A percentile compares a stretch with the other conserved stretches of the same genome.
Evolutionary conservation across 35 echinoderm and acorn worm genomes (phyloP).

Genomic region (Stichopus chloronotus): DNA sequence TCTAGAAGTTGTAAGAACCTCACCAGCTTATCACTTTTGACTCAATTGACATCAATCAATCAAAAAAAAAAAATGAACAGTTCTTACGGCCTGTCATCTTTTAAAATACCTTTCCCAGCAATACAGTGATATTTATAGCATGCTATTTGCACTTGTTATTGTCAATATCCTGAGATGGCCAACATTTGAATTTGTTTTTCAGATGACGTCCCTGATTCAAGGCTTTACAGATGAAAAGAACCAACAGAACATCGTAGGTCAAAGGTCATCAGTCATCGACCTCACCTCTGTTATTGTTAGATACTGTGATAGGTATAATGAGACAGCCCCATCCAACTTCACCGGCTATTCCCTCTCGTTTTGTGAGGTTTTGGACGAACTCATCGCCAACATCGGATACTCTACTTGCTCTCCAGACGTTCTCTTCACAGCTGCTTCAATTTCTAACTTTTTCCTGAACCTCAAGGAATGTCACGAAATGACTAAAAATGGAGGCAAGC

Average conservation of each 20-base stretch:
- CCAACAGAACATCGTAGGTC: not conserved
- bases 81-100: too few species aligned
- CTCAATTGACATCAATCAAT: too few species aligned
- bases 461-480: not conserved
- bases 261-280: not conserved
- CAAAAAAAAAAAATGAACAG: too few species aligned
- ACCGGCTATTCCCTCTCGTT: not conserved
- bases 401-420: not conserved
- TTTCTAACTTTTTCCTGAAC: conserved; percentile 11
- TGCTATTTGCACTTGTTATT: too few species aligned
- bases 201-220: not conserved
- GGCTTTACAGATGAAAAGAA: not conserved
- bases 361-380: not conserved
- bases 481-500: not conserved
- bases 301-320: not conserved
- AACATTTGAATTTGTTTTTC: not conserved
- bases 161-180: too few species aligned
- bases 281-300: conserved; percentile 5
- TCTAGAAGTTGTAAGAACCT: too few species aligned
- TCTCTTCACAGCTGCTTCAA: not conserved
- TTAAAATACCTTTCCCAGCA: too few species aligned
- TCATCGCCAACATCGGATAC: not conserved
- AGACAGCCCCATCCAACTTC: not conserved
- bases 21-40: too few species aligned
- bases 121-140: too few species aligned